Conservation (phyloP, 2,113 vertebrate species). For the Bombycilla garrulus region DNA sequence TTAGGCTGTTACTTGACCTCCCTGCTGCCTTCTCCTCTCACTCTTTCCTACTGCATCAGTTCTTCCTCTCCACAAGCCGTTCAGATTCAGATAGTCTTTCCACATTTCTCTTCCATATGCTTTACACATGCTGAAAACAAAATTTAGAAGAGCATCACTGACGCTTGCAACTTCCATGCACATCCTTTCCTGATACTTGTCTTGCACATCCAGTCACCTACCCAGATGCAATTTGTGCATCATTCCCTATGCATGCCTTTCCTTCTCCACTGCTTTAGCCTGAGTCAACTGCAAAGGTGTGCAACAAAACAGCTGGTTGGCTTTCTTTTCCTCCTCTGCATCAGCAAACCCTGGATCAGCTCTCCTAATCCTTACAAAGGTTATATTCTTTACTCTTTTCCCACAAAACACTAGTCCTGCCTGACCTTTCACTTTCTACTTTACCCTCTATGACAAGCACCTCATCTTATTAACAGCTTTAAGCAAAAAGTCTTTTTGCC, state of each 20-base stretch:
- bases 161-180: rapidly evolving
- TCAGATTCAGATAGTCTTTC: background rate
- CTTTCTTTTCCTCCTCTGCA: background rate
- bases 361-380: slow-evolving; percentile 18
- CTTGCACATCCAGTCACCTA: background rate
- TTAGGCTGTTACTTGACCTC: background rate
- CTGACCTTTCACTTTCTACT: background rate
- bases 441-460: background rate
- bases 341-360: slow-evolving; percentile 3
- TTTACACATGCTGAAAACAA: background rate
- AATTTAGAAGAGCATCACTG: background rate
- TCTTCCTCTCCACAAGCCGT: background rate
- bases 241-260: background rate
- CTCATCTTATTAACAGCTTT: background rate
- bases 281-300: background rate
- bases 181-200: background rate
- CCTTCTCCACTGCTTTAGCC: background rate
- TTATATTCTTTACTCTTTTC: slow-evolving; percentile 1
- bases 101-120: background rate
- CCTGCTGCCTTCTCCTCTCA: background rate
- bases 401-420: background rate
- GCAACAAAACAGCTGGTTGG: background rate
- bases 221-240: background rate
- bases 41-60: background rate
- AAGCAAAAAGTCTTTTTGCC: background rate